Base-by-base conservation (phyloP, 2,113 vertebrate genomes). In the Sclerurus mexicanus region DNA sequence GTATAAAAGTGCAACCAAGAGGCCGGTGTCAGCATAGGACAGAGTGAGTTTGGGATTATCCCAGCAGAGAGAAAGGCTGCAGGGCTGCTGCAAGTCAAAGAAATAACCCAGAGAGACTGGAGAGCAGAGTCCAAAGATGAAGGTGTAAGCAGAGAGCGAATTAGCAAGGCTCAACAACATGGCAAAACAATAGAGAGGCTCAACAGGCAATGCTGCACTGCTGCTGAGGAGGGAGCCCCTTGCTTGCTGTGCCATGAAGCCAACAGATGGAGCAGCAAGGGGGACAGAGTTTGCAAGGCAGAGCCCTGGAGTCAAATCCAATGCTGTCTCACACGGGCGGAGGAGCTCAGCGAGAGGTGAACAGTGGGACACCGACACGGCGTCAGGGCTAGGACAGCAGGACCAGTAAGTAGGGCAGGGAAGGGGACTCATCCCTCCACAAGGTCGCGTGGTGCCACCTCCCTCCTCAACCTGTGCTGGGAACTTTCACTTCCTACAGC, bases 191-290 rank as follows among this genome's bases (percentile, higher is more conserved):
- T 53, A 89, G 87, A 92, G 74, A 87, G 2, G 6, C 82, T 93
- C 95, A 90, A 95, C 83, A 92, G 91, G 88, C 87, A 90, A 10
- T 4, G 37, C 3, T 23, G 56, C 80, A 64, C 40, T 76, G 86
- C 69, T 27, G 53, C 81, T 16, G 81, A 95, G 94, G 23, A 80
- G 72, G 66, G 91, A 96, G 87, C 85, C 85, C 85, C 75, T 89
- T 9, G 20, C 76, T 90, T 84, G 64, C 87, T 28, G 49, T 56
- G 69, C 74, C 4, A 46, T 82, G 74, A 86, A 93, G 68, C 80
- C 95, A 95, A 96, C 96, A 96, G 96, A 97, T 85, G 94, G 95
- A 96, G 79, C 73, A 90, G 91, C 87, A 79, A 86, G 79, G 86
- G 67, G 84, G 96, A 90, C 0, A 37, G 76, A 85, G 85, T 18